Evolutionary conservation across 2,113 vertebrate species (phyloP), one percentile per base, ranked within the genome.

Genomic region (Plecturocebus donacophilus): DNA sequence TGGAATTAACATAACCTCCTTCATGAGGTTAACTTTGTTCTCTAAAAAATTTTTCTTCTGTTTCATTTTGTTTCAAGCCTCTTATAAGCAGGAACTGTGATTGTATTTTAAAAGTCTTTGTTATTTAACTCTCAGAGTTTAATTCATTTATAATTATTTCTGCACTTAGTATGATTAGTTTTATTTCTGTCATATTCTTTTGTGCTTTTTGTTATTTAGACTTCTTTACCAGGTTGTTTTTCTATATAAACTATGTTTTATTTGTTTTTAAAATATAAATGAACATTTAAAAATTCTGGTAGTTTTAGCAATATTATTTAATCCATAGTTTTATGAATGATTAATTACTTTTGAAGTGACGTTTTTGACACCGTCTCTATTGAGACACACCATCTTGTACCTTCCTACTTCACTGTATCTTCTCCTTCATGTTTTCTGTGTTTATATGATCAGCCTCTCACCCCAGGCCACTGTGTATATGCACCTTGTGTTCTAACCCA

Each of bases 381-480:
- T 54, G 35, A 79, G 73, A 79, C 16, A 19, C 35, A 35, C 32
- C 77, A n/a, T 52, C 54, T 80, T 52, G 20, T n/a, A 35, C 19
- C 77, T 20, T 80, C 52, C 47, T 52, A n/a, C 35, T 80, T 54
- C 47, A 79, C 30, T 77, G 30, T 77, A 16, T 32, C 45, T 49
- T 49, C 30, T 79, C 45, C 45, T 8, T 81, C 49, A 38, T 81
- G 77, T 81, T 54, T 54, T 25, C 52, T 38, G 21, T 81, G 77
- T 80, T 54, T 35, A n/a, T 54, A 80, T 54, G 12, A 25, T 80
- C 11, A 5, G 12, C 17, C 47, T 64, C 9, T 77, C 21, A 75
- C 5, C 14, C 42, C 8, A 76, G 1, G 6, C 13, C 17, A 13
- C 20, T 21, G 14, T n/a, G 42, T 16, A 19, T 1, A 4, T 25